These are phyloP conservation scores for Ypsolopha scabrella DNA, from an alignment of 2,888 invertebrate genomes.

Conservation along the genomic window DNA sequence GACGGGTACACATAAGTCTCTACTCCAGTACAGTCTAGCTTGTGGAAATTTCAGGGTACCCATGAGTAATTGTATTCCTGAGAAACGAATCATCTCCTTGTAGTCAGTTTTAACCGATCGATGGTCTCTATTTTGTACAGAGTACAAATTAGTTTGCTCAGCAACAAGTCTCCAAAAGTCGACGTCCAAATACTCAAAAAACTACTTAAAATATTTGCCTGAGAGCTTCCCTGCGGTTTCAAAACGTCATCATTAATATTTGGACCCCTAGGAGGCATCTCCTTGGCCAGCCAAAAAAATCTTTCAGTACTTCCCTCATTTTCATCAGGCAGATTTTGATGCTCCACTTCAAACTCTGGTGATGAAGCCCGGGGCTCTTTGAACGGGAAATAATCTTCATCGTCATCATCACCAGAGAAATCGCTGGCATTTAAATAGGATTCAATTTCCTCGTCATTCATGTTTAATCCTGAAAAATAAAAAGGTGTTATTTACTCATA, in stretches of 20 bases:
- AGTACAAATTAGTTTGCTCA: conserved; percentile 12
- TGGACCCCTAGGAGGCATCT: conserved; percentile 10
- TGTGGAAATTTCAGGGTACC: conserved; percentile 9
- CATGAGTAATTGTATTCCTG: conserved; percentile 9
- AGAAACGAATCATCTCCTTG: conserved; percentile 4
- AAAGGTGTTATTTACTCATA: neutral
- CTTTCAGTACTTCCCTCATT: conserved; percentile 6
- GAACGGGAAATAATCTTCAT: conserved; percentile 12
- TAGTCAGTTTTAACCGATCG: conserved; percentile 9
- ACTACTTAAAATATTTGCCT: conserved; percentile 8
- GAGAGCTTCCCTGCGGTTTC: conserved; percentile 9
- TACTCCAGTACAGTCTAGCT: conserved; percentile 8
- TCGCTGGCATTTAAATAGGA: conserved; percentile 7
- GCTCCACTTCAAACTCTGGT: conserved; percentile 8
- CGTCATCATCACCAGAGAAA: conserved; percentile 12
- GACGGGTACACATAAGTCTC: conserved; percentile 3
- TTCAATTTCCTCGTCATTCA: conserved; percentile 5
- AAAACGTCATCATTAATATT: conserved; percentile 11
- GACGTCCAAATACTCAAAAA: conserved; percentile 11
- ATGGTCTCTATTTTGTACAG: conserved; percentile 10
- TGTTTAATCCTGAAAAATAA: conserved; percentile 3
- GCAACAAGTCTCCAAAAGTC: conserved; percentile 12
- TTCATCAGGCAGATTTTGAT: conserved; percentile 4
- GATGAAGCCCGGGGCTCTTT: conserved; percentile 4
- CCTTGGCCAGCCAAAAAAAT: conserved; percentile 10